Conservation (phyloP, 2,888 invertebrate species). For the Therioaphis trifolii region DNA sequence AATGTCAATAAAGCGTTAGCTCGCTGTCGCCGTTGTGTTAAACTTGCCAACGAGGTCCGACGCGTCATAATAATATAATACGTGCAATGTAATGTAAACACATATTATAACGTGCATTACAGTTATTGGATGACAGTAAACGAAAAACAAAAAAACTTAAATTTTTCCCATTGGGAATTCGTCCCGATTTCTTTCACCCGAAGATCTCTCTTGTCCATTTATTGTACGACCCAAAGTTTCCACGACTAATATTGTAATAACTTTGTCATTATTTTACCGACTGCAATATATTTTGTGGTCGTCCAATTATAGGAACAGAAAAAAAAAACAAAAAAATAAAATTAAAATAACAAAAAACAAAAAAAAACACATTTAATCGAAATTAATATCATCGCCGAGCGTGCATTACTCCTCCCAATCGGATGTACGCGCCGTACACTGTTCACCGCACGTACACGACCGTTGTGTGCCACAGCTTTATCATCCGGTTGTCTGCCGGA, state of each 20-base stretch:
- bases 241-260: not conserved
- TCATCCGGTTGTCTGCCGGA: constrained; percentile 51
- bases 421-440: constrained; percentile 26
- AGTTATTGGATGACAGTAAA: too few species aligned
- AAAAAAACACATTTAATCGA: constrained; percentile 1
- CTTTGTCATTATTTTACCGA: constrained; percentile 22
- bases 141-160: not conserved
- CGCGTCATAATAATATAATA: not conserved
- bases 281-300: constrained; percentile 44
- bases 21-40: too few species aligned
- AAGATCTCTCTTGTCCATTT: not conserved
- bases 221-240: not conserved
- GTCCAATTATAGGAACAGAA: constrained; percentile 16
- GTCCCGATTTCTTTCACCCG: constrained; percentile 26
- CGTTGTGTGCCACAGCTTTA: constrained; percentile 34
- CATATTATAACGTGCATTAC: too few species aligned
- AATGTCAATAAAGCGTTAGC: too few species aligned
- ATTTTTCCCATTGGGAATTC: not conserved
- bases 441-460: too few species aligned
- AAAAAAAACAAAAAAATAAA: not conserved
- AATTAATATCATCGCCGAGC: constrained; percentile 25
- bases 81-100: not conserved
- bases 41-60: too few species aligned
- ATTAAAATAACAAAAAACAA: not conserved
- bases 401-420: constrained; percentile 57